These are phyloP conservation scores for Pentalonia nigronervosa DNA, from an alignment of 1,140 invertebrate species.

Conservation along the genomic window DNA sequence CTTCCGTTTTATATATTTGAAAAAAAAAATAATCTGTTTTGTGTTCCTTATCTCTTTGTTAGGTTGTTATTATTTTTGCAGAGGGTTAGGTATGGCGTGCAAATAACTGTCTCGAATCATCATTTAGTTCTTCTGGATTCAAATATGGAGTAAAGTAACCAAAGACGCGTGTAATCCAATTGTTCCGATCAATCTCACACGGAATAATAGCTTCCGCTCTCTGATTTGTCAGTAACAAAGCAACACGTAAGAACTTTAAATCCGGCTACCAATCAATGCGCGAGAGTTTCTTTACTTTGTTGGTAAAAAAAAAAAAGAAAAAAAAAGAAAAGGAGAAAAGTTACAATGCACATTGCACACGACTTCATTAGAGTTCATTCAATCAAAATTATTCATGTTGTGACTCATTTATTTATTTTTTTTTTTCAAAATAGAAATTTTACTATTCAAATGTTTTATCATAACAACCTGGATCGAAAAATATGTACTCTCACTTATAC, in stretches of 20 bases:
- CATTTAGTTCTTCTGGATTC: not conserved
- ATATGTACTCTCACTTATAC: not conserved
- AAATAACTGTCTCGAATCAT: not conserved
- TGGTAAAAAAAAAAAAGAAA: not conserved
- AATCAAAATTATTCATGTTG: not conserved
- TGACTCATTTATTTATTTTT: not conserved
- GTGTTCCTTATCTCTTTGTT: not conserved
- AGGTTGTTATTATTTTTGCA: not conserved
- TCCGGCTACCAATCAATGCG: not conserved
- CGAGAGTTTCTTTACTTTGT: not conserved
- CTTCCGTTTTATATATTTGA: not conserved
- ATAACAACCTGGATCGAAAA: not conserved
- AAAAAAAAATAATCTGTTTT: not conserved
- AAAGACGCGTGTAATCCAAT: constrained; percentile 37
- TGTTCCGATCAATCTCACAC: constrained; percentile 42
- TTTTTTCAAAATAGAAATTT: not conserved
- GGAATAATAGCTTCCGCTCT: constrained; percentile 21
- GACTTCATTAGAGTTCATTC: constrained; percentile 2
- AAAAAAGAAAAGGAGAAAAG: not conserved
- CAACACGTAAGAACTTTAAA: constrained; percentile 33
- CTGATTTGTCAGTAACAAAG: constrained; percentile 32
- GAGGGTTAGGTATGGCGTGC: not conserved
- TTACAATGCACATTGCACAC: not conserved
- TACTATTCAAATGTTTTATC: not conserved
- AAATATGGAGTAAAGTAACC: not conserved